phyloP scores from a whole-genome alignment of 1,140 invertebrate species.

The Pristionchus pacificus region DNA sequence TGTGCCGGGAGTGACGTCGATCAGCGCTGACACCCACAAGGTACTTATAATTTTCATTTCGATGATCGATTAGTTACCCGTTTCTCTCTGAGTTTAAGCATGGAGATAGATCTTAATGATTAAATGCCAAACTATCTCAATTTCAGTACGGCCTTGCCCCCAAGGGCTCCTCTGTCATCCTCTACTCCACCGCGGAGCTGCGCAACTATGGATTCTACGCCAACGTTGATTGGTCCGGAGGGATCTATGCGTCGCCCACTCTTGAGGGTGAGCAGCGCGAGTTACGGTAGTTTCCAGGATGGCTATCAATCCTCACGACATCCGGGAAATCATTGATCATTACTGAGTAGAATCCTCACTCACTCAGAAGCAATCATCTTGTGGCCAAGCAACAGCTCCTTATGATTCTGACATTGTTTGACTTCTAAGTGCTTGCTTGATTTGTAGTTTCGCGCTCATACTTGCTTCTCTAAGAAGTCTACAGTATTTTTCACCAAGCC shows the following conservation, averaged over 20 bases:
- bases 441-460: too few relatives aligned
- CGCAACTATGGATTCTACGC: slow-evolving; percentile 84
- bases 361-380: too few relatives aligned
- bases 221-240: slow-evolving; percentile 91
- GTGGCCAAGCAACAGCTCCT: too few relatives aligned
- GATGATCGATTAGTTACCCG: not conserved
- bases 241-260: slow-evolving; percentile 96
- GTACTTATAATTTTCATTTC: slow-evolving; percentile 50
- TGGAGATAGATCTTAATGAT: not conserved
- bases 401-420: too few relatives aligned
- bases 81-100: not conserved
- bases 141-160: slow-evolving; percentile 87
- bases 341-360: too few relatives aligned
- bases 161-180: slow-evolving; percentile 87
- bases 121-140: too few relatives aligned
- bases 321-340: too few relatives aligned
- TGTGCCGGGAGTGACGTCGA: slow-evolving; percentile 87
- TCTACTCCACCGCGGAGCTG: slow-evolving; percentile 77
- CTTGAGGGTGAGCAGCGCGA: slow-evolving; percentile 70
- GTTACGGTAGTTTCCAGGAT: too few relatives aligned
- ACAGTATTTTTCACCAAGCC: too few relatives aligned
- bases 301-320: too few relatives aligned
- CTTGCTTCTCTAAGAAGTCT: too few relatives aligned
- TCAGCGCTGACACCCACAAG: slow-evolving; percentile 96
- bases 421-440: too few relatives aligned